Percentiles rank a stretch among this genome's conserved stretches.
Evolutionary conservation across 2,113 vertebrate genomes (phyloP).

Genomic region (Salvelinus alpinus): DNA sequence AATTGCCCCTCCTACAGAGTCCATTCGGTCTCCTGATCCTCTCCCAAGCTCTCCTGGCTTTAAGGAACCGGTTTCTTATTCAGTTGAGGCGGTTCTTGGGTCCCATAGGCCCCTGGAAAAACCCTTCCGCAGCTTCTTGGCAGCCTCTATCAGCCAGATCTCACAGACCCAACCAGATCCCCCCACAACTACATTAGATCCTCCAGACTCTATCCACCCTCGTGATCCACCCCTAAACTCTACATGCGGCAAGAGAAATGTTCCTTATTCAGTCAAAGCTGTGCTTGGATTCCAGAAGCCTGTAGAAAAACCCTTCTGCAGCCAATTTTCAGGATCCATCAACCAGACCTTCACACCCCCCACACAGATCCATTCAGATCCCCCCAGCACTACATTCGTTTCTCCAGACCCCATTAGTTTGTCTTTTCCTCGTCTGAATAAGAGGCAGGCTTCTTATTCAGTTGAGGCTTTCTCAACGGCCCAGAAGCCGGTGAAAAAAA

Average conservation of each 20-base stretch:
- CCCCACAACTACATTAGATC: conserved; percentile 33
- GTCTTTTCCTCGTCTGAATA: neutral
- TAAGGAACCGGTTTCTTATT: conserved; percentile 60
- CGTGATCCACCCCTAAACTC: neutral
- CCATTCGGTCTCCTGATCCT: conserved; percentile 54
- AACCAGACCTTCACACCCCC: neutral
- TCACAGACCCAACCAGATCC: conserved; percentile 12
- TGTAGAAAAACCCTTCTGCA: neutral
- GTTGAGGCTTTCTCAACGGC: neutral
- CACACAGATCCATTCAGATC: neutral
- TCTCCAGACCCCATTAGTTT: neutral
- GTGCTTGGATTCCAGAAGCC: neutral
- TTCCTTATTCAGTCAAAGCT: neutral
- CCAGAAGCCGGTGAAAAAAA: neutral
- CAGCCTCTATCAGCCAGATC: conserved; percentile 10
- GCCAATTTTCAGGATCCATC: neutral
- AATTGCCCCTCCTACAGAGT: conserved; percentile 54
- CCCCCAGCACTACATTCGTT: neutral
- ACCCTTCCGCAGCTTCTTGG: conserved; percentile 33
- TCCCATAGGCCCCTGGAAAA: conserved; percentile 22
- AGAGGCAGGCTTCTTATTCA: neutral
- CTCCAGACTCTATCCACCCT: neutral
- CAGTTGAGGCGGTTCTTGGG: conserved; percentile 62
- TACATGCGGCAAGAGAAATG: neutral
- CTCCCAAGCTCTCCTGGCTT: conserved; percentile 36